Evolutionary conservation across 92 coral and sea anemone genomes (phyloP), one percentile per base, ranked within the genome.

Genomic region (Actinostola sp.): DNA sequence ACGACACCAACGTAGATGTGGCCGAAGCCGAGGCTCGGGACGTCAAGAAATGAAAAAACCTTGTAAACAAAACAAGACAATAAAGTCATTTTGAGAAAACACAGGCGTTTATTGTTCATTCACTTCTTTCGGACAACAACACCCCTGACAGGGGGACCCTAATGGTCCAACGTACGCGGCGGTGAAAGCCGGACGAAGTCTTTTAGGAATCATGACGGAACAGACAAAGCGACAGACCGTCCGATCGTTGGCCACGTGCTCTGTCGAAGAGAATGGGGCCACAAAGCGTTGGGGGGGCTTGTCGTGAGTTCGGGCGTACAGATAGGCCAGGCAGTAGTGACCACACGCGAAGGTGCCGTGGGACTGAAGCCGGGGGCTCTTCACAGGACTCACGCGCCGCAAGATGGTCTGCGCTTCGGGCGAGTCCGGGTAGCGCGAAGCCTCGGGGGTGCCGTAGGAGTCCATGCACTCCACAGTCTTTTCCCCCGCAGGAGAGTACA

Each of bases 261-360:
- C 29, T 15, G 25, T 54, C 13, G 30, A 0, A 3, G 32, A 10
- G 29, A 54, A 54, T 3, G 61, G 29, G 10, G 29, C 29, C 0
- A 54, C 28, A 25, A 54, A 54, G 0, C 29, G 5, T 20, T 25
- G 12, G 25, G 17, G 26, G 1, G 54, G 2, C 0, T 13, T 1
- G 25, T 15, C 32, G 6, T 20, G 38, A 3, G 72, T 67, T 28
- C 48, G 0, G 28, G 8, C 20, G 15, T 48, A 48, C 29, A 67
- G 19, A 48, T 29, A 67, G 7, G 60, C 55, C 0, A 66, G 29
- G 29, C 72, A 66, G 29, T 66, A 66, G n/a, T 46, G 49, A 17
- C 73, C 73, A 34, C 73, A 67, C 46, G 50, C 73, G 39, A 31
- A 36, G 25, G 17, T 15, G 15, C 27, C 24, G 0, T 0, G 2